A percentile compares a stretch with the other conserved stretches of the same genome.
Evolutionary conservation across 2,888 invertebrate genomes (phyloP).

Genomic region (Allacma fusca): DNA sequence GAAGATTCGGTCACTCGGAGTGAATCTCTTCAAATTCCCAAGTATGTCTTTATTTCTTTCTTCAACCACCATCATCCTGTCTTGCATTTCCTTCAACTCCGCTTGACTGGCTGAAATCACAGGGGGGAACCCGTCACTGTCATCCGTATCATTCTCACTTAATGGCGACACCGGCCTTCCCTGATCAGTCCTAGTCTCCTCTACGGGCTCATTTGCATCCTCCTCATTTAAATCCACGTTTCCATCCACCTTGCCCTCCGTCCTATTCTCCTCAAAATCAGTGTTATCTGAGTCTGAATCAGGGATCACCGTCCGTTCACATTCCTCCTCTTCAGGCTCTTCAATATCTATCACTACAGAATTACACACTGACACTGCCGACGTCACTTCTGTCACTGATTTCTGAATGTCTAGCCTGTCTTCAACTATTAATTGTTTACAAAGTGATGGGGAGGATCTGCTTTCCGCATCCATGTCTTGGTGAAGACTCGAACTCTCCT

Average conservation of each 20-base stretch:
- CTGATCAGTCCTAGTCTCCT: not conserved
- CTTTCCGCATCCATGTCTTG: too few species aligned
- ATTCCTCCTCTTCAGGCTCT: constrained; percentile 14
- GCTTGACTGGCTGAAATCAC: not conserved
- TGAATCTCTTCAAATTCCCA: constrained; percentile 44
- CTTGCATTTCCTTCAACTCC: constrained; percentile 10
- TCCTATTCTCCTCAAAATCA: constrained; percentile 41
- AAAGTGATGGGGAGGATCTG: too few species aligned
- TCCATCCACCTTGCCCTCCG: not conserved
- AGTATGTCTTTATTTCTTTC: constrained; percentile 33
- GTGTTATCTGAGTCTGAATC: constrained; percentile 22
- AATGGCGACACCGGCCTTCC: not conserved
- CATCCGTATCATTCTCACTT: not conserved
- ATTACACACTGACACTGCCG: not conserved
- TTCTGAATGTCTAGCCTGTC: too few species aligned
- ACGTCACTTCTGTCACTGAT: too few species aligned
- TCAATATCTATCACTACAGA: constrained; percentile 45
- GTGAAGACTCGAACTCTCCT: too few species aligned
- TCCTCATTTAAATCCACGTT: constrained; percentile 9
- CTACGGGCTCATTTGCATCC: not conserved
- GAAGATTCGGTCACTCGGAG: constrained; percentile 53
- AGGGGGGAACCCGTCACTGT: not conserved
- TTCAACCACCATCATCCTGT: constrained; percentile 38
- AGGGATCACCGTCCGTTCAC: not conserved
- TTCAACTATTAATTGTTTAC: too few species aligned